Conservation (phyloP, 1,140 invertebrate species). For the Sycophaga agraensis region DNA sequence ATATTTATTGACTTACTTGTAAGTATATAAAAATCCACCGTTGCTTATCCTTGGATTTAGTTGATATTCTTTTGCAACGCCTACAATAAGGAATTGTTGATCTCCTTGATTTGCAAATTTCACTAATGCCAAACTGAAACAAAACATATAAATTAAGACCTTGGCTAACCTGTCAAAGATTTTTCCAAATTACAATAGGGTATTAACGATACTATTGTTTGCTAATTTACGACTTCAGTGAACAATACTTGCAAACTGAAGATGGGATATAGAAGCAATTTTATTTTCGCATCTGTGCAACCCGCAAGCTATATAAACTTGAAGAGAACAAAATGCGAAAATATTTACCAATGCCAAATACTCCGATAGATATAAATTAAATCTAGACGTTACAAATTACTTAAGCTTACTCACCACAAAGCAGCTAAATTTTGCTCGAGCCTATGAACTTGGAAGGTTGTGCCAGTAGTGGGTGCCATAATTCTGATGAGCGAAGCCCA, state of each 20-base stretch:
- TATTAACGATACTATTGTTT: no score
- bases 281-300: slow-evolving; percentile 18
- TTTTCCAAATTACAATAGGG: not conserved
- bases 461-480: slow-evolving; percentile 81
- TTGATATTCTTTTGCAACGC: slow-evolving; percentile 87
- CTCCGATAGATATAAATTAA: no score
- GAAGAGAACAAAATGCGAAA: slow-evolving; percentile 10
- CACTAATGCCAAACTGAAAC: slow-evolving; percentile 68
- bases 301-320: not conserved
- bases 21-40: slow-evolving; percentile 85
- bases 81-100: slow-evolving; percentile 78
- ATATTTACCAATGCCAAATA: no score
- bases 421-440: slow-evolving; percentile 97
- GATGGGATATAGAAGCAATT: slow-evolving; percentile 23
- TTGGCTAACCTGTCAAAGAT: no score
- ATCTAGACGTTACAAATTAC: no score
- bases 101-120: slow-evolving; percentile 74
- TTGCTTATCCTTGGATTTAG: slow-evolving; percentile 81
- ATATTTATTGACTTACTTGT: slow-evolving; percentile 62
- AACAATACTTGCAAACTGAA: slow-evolving; percentile 19
- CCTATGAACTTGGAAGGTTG: slow-evolving; percentile 78
- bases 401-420: slow-evolving; percentile 75
- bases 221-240: slow-evolving; percentile 21
- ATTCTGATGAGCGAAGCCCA: slow-evolving; percentile 96
- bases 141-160: slow-evolving; percentile 13